Conservation (phyloP, 2,113 vertebrate genomes). For the Gasterosteus aculeatus region DNA sequence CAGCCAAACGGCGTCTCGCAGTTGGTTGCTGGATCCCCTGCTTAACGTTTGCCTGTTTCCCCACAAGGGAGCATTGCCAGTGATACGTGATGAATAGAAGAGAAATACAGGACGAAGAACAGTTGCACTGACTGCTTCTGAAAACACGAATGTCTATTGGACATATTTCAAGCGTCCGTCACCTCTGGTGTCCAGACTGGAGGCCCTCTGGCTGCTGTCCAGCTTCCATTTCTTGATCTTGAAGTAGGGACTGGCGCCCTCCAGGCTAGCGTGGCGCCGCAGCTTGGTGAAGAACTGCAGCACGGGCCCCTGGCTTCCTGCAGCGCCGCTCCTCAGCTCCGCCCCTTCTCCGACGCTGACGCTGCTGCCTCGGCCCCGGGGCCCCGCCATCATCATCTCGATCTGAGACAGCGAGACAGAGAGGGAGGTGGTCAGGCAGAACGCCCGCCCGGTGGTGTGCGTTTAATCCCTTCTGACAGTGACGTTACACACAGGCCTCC, state of each 20-base stretch:
- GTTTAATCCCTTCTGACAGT: constrained; percentile 42
- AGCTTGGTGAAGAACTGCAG: constrained; percentile 93
- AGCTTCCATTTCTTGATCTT: constrained; percentile 97
- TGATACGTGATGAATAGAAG: constrained; percentile 28
- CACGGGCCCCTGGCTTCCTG: constrained; percentile 79
- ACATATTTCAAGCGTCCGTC: constrained; percentile 41
- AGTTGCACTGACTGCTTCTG: not conserved
- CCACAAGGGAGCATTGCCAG: constrained; percentile 18
- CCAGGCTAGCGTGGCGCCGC: constrained; percentile 93
- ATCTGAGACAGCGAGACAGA: constrained; percentile 64
- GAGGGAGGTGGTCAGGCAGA: constrained; percentile 11
- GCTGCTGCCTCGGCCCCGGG: constrained; percentile 69
- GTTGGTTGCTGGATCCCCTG: constrained; percentile 57
- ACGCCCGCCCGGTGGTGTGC: constrained; percentile 21
- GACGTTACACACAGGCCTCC: constrained; percentile 24
- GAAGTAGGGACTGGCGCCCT: constrained; percentile 95
- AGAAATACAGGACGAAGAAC: not conserved
- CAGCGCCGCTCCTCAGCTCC: constrained; percentile 18
- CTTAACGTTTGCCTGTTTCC: constrained; percentile 45
- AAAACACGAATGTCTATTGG: not conserved
- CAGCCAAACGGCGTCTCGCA: constrained; percentile 58
- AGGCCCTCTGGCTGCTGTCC: constrained; percentile 92
- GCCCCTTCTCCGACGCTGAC: constrained; percentile 47
- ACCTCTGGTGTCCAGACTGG: constrained; percentile 97
- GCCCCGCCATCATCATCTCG: constrained; percentile 70